Evolutionary conservation across 2,888 invertebrate genomes (phyloP).

Genomic region (Caenorhabditis sinica): DNA sequence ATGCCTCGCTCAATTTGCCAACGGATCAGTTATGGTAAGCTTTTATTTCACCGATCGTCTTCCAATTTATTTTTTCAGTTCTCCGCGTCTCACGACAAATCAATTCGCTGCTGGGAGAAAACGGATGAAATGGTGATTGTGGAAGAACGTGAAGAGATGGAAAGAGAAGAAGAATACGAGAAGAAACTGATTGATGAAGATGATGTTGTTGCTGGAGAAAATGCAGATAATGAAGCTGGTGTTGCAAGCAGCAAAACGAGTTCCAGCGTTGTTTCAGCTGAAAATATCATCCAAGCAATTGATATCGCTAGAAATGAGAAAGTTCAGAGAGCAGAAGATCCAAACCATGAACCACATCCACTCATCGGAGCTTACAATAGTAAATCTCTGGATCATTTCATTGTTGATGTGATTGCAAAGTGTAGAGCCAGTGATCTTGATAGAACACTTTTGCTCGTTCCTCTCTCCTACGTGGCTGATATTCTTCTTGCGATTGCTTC

Average conservation of each 20-base stretch:
- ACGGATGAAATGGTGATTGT: conserved; percentile 94
- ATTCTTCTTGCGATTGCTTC: conserved; percentile 89
- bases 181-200: conserved; percentile 85
- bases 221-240: conserved; percentile 87
- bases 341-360: conserved; percentile 87
- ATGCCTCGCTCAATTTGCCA: conserved; percentile 74
- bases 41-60: neutral
- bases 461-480: conserved; percentile 90
- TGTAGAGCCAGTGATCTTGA: conserved; percentile 90
- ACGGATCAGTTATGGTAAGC: conserved; percentile 78
- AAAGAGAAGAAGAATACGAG: conserved; percentile 83
- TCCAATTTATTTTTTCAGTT: conserved; percentile 69
- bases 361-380: conserved; percentile 91
- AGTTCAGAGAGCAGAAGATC: conserved; percentile 67
- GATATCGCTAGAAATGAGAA: conserved; percentile 87
- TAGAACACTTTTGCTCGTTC: conserved; percentile 91
- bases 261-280: conserved; percentile 87
- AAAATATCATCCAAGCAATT: conserved; percentile 93
- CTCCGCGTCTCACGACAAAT: conserved; percentile 92
- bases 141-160: conserved; percentile 91
- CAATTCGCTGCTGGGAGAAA: conserved; percentile 91
- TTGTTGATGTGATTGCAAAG: conserved; percentile 88
- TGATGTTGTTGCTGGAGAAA: conserved; percentile 84
- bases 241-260: conserved; percentile 93
- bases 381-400: conserved; percentile 89